Evolutionary conservation across 2,888 invertebrate genomes (phyloP).

Genomic region (Philopedon plagiatum): DNA sequence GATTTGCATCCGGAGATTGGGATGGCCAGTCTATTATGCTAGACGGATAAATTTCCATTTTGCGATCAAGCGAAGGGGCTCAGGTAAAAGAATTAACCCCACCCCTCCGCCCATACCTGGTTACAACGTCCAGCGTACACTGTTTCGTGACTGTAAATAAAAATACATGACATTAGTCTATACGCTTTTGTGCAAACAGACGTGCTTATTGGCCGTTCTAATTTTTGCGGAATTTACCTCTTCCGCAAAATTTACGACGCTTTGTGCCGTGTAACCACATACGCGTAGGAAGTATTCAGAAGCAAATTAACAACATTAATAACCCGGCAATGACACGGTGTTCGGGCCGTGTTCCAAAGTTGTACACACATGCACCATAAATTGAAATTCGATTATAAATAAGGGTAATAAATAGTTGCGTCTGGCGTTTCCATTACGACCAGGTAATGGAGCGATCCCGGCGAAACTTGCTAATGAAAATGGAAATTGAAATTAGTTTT

Average conservation of each 20-base stretch:
- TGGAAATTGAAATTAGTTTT: constrained; percentile 38
- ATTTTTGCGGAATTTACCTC: background rate
- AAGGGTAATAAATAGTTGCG: constrained; percentile 37
- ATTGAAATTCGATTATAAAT: constrained; percentile 36
- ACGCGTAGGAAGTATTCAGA: constrained; percentile 13
- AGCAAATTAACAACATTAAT: constrained; percentile 25
- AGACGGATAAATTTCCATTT: too few species aligned
- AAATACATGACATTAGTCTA: too few species aligned
- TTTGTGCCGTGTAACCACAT: background rate
- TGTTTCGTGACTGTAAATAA: too few species aligned
- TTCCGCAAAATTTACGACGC: background rate
- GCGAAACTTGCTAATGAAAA: constrained; percentile 33
- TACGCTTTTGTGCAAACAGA: too few species aligned
- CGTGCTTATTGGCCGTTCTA: background rate
- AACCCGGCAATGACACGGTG: constrained; percentile 8
- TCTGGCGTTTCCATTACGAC: constrained; percentile 24
- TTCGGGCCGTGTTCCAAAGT: background rate
- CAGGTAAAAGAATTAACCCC: too few species aligned
- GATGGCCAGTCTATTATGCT: too few species aligned
- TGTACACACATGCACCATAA: constrained; percentile 28
- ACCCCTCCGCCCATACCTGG: too few species aligned
- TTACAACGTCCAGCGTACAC: background rate
- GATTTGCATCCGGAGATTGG: too few species aligned
- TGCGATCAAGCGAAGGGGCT: too few species aligned
- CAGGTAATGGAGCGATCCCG: constrained; percentile 34